phyloP scores from a whole-genome alignment of 2,888 invertebrate genomes.

The Caenorhabditis sp. region DNA sequence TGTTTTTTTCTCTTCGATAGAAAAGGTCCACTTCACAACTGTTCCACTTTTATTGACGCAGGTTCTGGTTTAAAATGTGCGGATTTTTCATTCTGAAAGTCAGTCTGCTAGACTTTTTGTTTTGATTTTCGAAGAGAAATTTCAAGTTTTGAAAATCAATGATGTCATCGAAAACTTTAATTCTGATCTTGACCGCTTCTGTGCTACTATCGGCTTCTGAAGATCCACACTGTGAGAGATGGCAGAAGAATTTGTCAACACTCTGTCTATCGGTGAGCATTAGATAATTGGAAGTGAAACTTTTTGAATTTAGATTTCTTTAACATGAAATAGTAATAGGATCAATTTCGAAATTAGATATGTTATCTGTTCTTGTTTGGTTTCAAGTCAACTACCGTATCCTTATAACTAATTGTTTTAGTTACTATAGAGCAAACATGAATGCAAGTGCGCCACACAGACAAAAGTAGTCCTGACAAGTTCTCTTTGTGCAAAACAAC shows the following conservation, averaged over 20 bases:
- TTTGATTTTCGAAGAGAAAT: not conserved
- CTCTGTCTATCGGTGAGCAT: constrained; percentile 43
- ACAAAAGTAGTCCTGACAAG: no score
- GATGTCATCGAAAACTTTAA: not conserved
- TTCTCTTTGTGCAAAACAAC: no score
- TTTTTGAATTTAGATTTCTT: not conserved
- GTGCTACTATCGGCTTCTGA: constrained; percentile 17
- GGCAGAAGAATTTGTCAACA: constrained; percentile 50
- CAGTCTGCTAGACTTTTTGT: constrained; percentile 17
- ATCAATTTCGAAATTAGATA: no score
- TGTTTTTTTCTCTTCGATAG: not conserved
- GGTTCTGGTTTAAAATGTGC: constrained; percentile 31
- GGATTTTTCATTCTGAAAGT: constrained; percentile 8
- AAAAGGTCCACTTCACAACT: constrained; percentile 47
- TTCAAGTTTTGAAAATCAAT: constrained; percentile 6
- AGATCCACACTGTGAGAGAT: constrained; percentile 42
- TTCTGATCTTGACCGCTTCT: constrained; percentile 42
- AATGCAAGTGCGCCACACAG: no score
- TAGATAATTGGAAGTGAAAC: not conserved
- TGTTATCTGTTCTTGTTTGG: no score
- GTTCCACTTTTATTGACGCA: constrained; percentile 36
- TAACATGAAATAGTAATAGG: not conserved
- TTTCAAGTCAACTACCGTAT: no score
- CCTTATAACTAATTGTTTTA: no score
- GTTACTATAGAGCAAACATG: no score